Evolutionary conservation across 2,797 vertebrate genomes (phyloP), one percentile per base, ranked within the genome.

Genomic region (Synanceia verrucosa): DNA sequence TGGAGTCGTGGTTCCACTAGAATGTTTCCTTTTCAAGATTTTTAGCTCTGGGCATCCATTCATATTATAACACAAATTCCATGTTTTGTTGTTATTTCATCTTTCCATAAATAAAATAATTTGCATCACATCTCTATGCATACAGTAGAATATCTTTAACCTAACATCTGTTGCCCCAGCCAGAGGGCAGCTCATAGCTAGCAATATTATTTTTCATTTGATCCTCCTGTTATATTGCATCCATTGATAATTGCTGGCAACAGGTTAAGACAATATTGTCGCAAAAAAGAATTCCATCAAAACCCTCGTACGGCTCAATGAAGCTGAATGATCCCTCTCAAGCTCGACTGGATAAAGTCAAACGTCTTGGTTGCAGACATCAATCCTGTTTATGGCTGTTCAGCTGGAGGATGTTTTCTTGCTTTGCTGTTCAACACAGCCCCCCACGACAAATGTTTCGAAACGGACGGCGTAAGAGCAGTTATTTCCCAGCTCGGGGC

Each of bases 321-420:
- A 93, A 91, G 91, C 93, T 68, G 90, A 94, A 94, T 91, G 87
- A 94, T 92, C 89, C 79, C 80, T 92, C 91, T 88, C 88, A 92
- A 90, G 92, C 93, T 84, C 83, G 87, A 86, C 89, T 91, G 91
- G 89, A 92, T 93, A 89, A 89, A 94, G 91, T 92, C 92, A 91
- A 93, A 92, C 72, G 79, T 90, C 86, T 88, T 83, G 90, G 91
- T 92, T 63, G 82, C 86, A 84, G 86, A 92, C 93, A 95, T 94
- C 94, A 94, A 93, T 95, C 91, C 87, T 91, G 89, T 94, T 94
- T 92, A 93, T 92, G 90, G 79, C 86, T 83, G 85, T 86, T 83
- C 83, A 84, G 86, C 91, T 91, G 75, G 65, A 86, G 92, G 90
- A 93, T 93, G 91, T 92, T 94, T 94, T 89, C 81, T 61, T 78